These are phyloP conservation scores for Drosophila vallismaia DNA, from an alignment of 2,888 invertebrate species.

Conservation along the genomic window DNA sequence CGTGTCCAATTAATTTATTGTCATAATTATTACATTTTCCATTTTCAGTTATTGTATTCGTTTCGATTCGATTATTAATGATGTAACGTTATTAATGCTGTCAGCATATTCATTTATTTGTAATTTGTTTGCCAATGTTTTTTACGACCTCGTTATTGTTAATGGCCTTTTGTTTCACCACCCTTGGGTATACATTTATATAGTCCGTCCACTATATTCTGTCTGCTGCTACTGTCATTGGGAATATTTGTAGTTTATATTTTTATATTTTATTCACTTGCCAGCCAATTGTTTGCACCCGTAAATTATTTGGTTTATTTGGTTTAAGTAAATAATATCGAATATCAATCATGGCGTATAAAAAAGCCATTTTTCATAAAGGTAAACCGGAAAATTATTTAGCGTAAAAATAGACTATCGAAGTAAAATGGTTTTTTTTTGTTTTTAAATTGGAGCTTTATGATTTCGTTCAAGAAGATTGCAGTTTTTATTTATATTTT, in stretches of 20 bases:
- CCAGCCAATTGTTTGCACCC: constrained; percentile 37
- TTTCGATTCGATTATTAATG: constrained; percentile 49
- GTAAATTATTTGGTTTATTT: constrained; percentile 33
- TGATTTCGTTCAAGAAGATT: background rate
- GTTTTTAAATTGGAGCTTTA: background rate
- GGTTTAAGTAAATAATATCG: constrained; percentile 26
- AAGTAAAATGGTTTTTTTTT: constrained; percentile 4
- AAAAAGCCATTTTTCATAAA: constrained; percentile 9
- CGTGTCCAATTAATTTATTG: constrained; percentile 50
- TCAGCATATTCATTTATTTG: constrained; percentile 55
- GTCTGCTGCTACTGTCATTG: constrained; percentile 10
- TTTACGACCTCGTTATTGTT: constrained; percentile 44
- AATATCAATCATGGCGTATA: constrained; percentile 25
- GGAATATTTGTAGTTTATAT: constrained; percentile 42
- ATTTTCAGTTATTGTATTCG: constrained; percentile 40
- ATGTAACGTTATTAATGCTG: constrained; percentile 53
- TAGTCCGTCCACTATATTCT: constrained; percentile 1
- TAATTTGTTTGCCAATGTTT: constrained; percentile 49
- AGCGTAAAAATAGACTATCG: constrained; percentile 8
- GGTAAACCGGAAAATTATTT: constrained; percentile 15
- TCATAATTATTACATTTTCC: constrained; percentile 47
- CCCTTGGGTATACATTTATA: constrained; percentile 15
- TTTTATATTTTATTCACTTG: constrained; percentile 38
- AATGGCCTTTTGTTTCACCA: constrained; percentile 43
- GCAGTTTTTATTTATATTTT: no score